A percentile compares a stretch with the other conserved stretches of the same genome.
phyloP scores from a whole-genome alignment of 2,888 invertebrate genomes.

The Chesias legatella region DNA sequence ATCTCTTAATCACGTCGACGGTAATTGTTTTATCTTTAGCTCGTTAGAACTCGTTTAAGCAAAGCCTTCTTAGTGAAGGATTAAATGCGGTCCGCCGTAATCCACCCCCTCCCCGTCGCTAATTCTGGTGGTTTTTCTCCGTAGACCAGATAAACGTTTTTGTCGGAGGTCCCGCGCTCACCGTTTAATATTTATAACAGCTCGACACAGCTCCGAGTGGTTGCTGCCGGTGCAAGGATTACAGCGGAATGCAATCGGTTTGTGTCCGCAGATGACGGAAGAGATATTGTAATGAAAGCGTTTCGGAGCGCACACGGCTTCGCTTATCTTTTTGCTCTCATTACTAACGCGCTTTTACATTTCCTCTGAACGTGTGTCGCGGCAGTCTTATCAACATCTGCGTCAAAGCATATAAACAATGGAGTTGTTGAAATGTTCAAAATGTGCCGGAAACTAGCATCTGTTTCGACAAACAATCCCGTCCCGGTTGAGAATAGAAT shows the following conservation, averaged over 20 bases:
- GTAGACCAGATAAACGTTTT: slow-evolving; percentile 78
- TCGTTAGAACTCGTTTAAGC: slow-evolving; percentile 81
- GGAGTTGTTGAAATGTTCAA: slow-evolving; percentile 18
- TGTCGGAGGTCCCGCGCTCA: slow-evolving; percentile 63
- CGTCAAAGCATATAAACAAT: slow-evolving; percentile 13
- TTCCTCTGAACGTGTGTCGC: slow-evolving; percentile 12
- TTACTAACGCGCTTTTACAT: slow-evolving; percentile 15
- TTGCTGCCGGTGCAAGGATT: slow-evolving; percentile 65
- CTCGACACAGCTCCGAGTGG: slow-evolving; percentile 59
- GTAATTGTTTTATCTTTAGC: slow-evolving; percentile 81
- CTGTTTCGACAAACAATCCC: slow-evolving; percentile 16
- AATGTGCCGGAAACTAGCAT: slow-evolving; percentile 21
- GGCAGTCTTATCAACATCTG: slow-evolving; percentile 5
- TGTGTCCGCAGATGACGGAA: slow-evolving; percentile 52
- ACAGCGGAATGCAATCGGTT: slow-evolving; percentile 60
- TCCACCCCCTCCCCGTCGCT: slow-evolving; percentile 74
- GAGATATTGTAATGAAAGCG: slow-evolving; percentile 54
- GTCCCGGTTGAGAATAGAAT: slow-evolving; percentile 36
- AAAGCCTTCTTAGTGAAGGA: slow-evolving; percentile 81
- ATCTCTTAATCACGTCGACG: slow-evolving; percentile 77
- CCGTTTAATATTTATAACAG: slow-evolving; percentile 77
- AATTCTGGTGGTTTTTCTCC: slow-evolving; percentile 78
- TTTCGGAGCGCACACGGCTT: slow-evolving; percentile 37
- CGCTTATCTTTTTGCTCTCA: slow-evolving; percentile 26
- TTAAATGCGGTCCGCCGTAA: slow-evolving; percentile 79